phyloP scores from a whole-genome alignment of 2,113 vertebrate genomes.

The Mugil cephalus region DNA sequence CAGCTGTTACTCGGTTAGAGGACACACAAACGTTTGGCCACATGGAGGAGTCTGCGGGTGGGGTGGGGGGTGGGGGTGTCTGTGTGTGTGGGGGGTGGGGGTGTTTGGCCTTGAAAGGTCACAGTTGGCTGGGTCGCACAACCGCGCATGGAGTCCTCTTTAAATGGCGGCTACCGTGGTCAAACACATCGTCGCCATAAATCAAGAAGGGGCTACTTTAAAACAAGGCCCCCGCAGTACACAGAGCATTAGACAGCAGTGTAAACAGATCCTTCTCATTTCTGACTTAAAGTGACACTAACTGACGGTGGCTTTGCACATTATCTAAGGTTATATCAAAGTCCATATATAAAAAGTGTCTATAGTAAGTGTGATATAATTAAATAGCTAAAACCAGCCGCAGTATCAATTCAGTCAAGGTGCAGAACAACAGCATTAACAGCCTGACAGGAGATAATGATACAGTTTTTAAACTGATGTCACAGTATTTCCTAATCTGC shows the following conservation, averaged over 20 bases:
- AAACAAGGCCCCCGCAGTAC: conserved; percentile 55
- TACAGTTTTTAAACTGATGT: conserved; percentile 14
- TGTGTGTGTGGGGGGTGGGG: neutral
- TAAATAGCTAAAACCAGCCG: conserved; percentile 59
- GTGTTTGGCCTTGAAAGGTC: conserved; percentile 52
- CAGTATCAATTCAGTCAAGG: conserved; percentile 61
- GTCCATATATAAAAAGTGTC: conserved; percentile 55
- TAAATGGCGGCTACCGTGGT: conserved; percentile 39
- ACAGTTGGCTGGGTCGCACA: conserved; percentile 46
- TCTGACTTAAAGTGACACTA: conserved; percentile 61
- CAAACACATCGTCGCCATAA: conserved; percentile 14
- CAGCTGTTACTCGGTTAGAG: conserved; percentile 40
- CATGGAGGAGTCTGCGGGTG: neutral
- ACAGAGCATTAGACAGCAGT: conserved; percentile 51
- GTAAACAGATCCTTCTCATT: conserved; percentile 64
- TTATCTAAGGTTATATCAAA: conserved; percentile 63
- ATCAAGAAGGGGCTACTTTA: conserved; percentile 35
- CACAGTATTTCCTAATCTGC: conserved; percentile 73
- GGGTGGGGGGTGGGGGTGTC: no score
- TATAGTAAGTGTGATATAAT: conserved; percentile 44
- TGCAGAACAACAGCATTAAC: conserved; percentile 69
- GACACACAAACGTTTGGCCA: conserved; percentile 42
- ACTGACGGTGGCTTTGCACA: conserved; percentile 38
- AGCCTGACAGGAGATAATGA: conserved; percentile 46
- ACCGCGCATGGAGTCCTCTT: neutral